Conservation (phyloP, 2,888 invertebrate genomes). For the Hetaerina titia region DNA sequence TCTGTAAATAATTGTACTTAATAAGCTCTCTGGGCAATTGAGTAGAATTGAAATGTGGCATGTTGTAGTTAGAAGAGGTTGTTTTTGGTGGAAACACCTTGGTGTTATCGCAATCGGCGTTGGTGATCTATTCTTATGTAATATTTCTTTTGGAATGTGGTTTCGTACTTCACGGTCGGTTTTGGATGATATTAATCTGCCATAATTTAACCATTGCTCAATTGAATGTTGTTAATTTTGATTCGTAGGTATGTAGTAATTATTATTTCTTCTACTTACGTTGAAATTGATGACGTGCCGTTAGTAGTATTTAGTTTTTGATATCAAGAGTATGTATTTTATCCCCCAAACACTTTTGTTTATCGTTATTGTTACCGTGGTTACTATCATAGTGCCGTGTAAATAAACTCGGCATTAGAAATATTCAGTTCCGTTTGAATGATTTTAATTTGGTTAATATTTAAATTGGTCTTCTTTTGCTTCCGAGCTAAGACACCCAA, state of each 20-base stretch:
- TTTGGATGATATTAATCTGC: background rate
- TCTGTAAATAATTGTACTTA: background rate
- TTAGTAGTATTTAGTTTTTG: too few species aligned
- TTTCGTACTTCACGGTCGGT: background rate
- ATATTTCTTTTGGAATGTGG: background rate
- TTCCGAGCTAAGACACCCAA: too few species aligned
- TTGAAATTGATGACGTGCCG: too few species aligned
- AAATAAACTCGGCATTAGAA: too few species aligned
- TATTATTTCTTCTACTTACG: background rate
- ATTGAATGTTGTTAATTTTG: slow-evolving; percentile 36
- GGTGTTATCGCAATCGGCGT: background rate
- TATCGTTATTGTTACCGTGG: too few species aligned
- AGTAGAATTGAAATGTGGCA: background rate
- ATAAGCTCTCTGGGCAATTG: background rate
- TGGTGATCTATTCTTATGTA: background rate
- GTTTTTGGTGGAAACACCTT: background rate
- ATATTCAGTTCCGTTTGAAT: too few species aligned
- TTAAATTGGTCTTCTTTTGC: too few species aligned
- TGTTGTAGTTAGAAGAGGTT: background rate
- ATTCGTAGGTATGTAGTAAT: background rate
- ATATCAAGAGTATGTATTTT: too few species aligned
- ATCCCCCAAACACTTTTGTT: too few species aligned
- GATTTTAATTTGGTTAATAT: too few species aligned
- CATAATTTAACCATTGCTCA: background rate
- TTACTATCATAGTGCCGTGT: too few species aligned